Conservation (phyloP, 2,888 invertebrate species). For the Volucella bombylans region DNA sequence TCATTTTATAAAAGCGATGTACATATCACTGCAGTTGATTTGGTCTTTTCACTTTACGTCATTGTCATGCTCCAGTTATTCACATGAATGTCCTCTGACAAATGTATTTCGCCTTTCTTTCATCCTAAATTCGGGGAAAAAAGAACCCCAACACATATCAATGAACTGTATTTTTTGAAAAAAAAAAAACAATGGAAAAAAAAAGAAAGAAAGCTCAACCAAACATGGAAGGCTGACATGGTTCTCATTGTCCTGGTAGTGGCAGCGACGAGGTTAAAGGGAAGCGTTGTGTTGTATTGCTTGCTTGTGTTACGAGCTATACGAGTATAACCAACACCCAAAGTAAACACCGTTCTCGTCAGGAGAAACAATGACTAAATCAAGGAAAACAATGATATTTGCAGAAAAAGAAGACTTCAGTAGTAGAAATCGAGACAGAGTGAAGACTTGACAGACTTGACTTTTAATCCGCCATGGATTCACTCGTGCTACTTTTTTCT, state of each 20-base stretch:
- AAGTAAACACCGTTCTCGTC: constrained; percentile 46
- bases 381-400: constrained; percentile 25
- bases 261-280: constrained; percentile 32
- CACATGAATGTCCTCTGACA: constrained; percentile 24
- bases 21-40: constrained; percentile 29
- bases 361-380: constrained; percentile 49
- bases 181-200: background rate
- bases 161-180: constrained; percentile 1
- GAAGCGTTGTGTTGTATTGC: constrained; percentile 6
- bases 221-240: constrained; percentile 61
- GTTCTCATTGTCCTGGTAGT: constrained; percentile 61
- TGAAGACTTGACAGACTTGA: constrained; percentile 44
- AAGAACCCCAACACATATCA: constrained; percentile 21
- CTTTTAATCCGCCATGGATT: constrained; percentile 64
- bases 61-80: constrained; percentile 3
- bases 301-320: constrained; percentile 32
- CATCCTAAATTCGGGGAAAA: constrained; percentile 25
- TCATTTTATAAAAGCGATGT: background rate
- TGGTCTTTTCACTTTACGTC: constrained; percentile 9
- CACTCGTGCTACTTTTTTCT: constrained; percentile 38
- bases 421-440: background rate
- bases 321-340: constrained; percentile 29
- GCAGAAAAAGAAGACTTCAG: constrained; percentile 14
- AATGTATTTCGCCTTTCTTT: constrained; percentile 4
- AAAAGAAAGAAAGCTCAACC: background rate